Percentiles rank a stretch among this genome's conserved stretches.
Conservation (phyloP, 2,888 invertebrate species). For the Spisula subtruncata region DNA sequence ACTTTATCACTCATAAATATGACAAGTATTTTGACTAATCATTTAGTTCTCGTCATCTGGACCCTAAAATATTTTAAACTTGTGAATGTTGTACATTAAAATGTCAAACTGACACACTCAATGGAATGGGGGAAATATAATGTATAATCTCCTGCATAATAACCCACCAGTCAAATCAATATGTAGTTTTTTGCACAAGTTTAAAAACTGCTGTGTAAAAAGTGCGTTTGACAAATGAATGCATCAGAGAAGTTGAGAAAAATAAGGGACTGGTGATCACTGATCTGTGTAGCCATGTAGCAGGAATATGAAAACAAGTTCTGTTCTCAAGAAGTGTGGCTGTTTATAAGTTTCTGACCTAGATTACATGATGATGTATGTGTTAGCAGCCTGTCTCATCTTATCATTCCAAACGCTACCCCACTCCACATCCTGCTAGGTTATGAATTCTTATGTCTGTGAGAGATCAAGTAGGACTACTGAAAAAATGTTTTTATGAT, state of each 20-base stretch:
- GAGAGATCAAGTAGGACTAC: background rate
- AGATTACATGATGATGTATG: background rate
- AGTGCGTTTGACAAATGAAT: background rate
- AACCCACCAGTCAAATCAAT: no score
- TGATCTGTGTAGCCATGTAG: no score
- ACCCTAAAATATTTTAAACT: no score
- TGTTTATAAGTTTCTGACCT: background rate
- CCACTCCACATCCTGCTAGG: background rate
- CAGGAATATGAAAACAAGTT: background rate
- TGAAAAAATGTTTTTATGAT: constrained; percentile 9
- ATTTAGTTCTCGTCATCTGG: no score
- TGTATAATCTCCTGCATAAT: no score
- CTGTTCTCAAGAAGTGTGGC: background rate
- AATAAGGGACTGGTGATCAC: no score
- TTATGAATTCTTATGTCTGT: background rate
- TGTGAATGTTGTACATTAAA: background rate
- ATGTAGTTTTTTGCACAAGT: background rate
- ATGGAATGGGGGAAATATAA: background rate
- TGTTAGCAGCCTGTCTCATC: background rate
- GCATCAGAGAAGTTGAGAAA: background rate
- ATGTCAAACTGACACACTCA: background rate
- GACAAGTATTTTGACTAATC: no score
- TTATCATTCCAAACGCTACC: constrained; percentile 14
- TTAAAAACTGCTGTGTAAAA: background rate
- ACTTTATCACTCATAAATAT: no score